Conservation (phyloP, 2,113 vertebrate species). For the Furnarius figulus region DNA sequence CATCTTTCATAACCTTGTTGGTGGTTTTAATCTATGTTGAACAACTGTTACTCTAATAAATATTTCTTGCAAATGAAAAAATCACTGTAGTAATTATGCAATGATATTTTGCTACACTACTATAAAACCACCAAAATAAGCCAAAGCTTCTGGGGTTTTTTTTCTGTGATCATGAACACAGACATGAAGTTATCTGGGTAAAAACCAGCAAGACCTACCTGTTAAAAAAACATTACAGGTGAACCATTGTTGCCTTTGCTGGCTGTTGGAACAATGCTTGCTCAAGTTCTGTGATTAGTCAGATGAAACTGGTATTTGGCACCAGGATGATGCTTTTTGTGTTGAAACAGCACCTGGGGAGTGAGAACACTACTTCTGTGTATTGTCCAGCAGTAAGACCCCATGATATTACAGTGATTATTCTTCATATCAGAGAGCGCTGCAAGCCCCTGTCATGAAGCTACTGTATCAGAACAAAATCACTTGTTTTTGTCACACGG, state of each 20-base stretch:
- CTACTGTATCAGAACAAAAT: not conserved
- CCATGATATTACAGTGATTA: rapidly evolving
- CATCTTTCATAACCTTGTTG: not conserved
- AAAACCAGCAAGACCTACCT: not conserved
- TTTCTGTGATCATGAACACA: not conserved
- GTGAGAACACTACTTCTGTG: not conserved
- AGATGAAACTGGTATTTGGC: not conserved
- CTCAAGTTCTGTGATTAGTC: not conserved
- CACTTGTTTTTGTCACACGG: not conserved
- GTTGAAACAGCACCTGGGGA: not conserved
- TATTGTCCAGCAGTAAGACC: not conserved
- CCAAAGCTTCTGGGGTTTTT: not conserved
- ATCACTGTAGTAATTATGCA: not conserved
- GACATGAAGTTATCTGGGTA: not conserved
- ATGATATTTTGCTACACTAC: not conserved
- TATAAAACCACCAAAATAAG: not conserved
- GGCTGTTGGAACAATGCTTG: not conserved
- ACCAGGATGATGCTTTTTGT: not conserved
- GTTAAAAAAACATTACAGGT: not conserved
- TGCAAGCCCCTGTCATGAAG: not conserved
- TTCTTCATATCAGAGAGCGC: not conserved
- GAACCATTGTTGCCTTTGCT: not conserved
- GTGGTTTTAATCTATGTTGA: not conserved
- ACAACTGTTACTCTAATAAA: not conserved
- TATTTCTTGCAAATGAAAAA: not conserved